phyloP scores from a whole-genome alignment of 2,888 invertebrate genomes.

The Argyresthia goedartella region DNA sequence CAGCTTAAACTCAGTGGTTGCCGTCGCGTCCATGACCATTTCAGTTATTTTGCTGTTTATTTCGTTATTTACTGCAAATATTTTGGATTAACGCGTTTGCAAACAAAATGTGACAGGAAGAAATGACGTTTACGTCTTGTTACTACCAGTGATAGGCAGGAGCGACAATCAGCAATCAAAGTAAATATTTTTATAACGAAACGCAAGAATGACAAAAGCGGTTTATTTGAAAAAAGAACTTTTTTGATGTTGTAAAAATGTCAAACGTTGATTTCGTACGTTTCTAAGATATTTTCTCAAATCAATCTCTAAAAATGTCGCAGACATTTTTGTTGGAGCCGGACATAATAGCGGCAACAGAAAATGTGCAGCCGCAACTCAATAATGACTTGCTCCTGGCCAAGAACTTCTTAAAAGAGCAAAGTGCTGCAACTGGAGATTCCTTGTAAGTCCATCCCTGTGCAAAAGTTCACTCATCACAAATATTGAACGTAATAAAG shows the following conservation, averaged over 20 bases:
- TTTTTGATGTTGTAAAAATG: too few species aligned
- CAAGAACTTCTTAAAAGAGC: slow-evolving; percentile 73
- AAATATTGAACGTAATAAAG: too few species aligned
- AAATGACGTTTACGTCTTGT: too few species aligned
- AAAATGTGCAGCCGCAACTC: slow-evolving; percentile 62
- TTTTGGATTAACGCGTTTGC: too few species aligned
- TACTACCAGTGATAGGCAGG: too few species aligned
- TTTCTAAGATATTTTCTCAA: neutral
- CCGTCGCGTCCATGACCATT: neutral
- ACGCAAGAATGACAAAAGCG: too few species aligned
- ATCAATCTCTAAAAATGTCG: slow-evolving; percentile 33
- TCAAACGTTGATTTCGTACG: too few species aligned
- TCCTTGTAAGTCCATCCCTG: slow-evolving; percentile 58
- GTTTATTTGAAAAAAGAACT: too few species aligned
- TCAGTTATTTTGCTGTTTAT: neutral
- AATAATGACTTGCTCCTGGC: slow-evolving; percentile 71
- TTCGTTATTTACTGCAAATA: neutral
- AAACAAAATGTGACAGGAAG: neutral
- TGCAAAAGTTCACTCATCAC: too few species aligned
- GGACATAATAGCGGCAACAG: slow-evolving; percentile 55
- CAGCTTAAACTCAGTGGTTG: slow-evolving; percentile 20
- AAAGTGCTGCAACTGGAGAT: slow-evolving; percentile 73
- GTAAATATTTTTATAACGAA: too few species aligned
- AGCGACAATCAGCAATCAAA: too few species aligned
- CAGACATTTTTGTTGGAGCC: slow-evolving; percentile 49